These are phyloP conservation scores for Tenebrio molitor DNA, from an alignment of 1,140 invertebrate species.

Conservation along the genomic window DNA sequence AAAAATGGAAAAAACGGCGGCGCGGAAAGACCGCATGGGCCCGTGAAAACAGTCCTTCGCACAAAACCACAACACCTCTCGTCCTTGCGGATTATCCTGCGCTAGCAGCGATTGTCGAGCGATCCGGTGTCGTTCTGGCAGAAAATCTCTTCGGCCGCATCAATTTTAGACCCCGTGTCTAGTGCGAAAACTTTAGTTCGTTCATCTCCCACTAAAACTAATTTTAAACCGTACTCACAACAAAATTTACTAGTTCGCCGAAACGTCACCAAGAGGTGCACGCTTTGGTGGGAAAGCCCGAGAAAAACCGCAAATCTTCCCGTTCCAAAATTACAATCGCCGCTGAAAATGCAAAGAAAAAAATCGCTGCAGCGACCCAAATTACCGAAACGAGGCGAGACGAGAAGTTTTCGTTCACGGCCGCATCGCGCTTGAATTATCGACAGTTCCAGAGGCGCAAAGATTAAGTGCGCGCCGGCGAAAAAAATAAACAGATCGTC, in stretches of 20 bases:
- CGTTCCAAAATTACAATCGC: background rate
- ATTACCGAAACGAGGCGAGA: background rate
- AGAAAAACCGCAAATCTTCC: too few relatives aligned
- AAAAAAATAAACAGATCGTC: constrained; percentile 23
- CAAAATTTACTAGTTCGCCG: constrained; percentile 20
- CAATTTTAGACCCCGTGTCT: constrained; percentile 29
- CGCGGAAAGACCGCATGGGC: background rate
- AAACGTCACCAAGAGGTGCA: constrained; percentile 3
- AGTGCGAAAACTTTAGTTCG: constrained; percentile 42
- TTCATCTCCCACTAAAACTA: constrained; percentile 46
- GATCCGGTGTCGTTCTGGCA: constrained; percentile 31
- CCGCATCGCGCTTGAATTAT: background rate
- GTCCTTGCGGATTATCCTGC: background rate
- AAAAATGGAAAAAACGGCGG: background rate
- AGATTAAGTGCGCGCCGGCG: background rate
- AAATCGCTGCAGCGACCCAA: constrained; percentile 11
- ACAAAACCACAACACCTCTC: constrained; percentile 1
- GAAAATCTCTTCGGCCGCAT: constrained; percentile 27
- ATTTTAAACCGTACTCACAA: constrained; percentile 38
- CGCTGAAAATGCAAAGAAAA: too few relatives aligned
- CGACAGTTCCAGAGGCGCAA: too few relatives aligned
- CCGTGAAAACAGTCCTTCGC: background rate
- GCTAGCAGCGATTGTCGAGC: constrained; percentile 16
- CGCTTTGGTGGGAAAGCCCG: background rate
- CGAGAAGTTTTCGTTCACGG: constrained; percentile 2